Conservation (phyloP, 2,113 vertebrate genomes). For the Periophthalmus modestus region DNA sequence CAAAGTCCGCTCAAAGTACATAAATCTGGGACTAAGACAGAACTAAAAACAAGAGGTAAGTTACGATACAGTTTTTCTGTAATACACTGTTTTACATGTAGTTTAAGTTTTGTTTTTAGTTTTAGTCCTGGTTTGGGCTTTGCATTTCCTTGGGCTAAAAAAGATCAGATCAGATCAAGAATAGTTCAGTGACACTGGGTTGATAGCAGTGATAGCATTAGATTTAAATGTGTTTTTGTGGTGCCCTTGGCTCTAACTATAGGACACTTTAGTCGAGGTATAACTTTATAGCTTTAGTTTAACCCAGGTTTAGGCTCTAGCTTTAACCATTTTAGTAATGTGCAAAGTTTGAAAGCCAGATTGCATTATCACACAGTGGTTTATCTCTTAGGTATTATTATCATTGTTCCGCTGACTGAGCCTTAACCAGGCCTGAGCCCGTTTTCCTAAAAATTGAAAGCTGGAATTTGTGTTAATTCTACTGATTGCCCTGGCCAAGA, state of each 20-base stretch:
- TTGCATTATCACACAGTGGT: background rate
- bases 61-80: background rate
- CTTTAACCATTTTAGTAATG: too few relatives aligned
- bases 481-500: too few relatives aligned
- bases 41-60: background rate
- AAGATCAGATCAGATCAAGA: background rate
- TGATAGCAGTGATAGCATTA: too few relatives aligned
- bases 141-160: background rate
- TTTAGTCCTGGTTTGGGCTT: background rate
- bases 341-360: background rate
- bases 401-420: background rate
- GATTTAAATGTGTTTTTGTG: too few relatives aligned
- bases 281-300: too few relatives aligned
- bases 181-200: background rate
- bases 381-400: background rate
- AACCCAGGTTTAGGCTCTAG: background rate
- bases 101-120: background rate
- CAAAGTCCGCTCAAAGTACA: conserved; percentile 77
- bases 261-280: background rate
- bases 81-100: background rate
- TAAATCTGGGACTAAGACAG: background rate
- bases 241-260: background rate
- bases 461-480: too few relatives aligned
- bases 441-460: too few relatives aligned
- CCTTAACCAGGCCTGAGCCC: too few relatives aligned